These are phyloP conservation scores for Pangasius larnaudii DNA, from an alignment of 2,797 vertebrate species.

Conservation along the genomic window DNA sequence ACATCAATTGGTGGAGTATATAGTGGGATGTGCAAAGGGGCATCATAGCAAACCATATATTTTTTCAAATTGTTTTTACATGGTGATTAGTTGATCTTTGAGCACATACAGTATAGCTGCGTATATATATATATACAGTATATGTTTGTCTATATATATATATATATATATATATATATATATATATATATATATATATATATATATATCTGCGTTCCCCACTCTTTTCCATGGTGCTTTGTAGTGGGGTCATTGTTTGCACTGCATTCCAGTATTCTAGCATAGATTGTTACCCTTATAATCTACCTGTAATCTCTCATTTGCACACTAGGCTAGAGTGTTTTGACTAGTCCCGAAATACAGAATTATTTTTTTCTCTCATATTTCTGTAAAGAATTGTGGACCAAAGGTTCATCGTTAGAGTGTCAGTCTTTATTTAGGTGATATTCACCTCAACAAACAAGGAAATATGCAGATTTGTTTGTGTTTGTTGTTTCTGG, in stretches of 20 bases:
- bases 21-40: constrained; percentile 17
- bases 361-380: constrained; percentile 78
- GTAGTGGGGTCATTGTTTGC: constrained; percentile 73
- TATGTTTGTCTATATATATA: not conserved
- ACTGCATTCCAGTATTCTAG: constrained; percentile 80
- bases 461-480: constrained; percentile 61
- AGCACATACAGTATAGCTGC: constrained; percentile 67
- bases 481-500: constrained; percentile 54
- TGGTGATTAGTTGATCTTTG: constrained; percentile 58
- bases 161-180: constrained; percentile 38
- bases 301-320: constrained; percentile 78
- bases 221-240: constrained; percentile 64
- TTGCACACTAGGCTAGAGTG: constrained; percentile 81
- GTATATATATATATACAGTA: constrained; percentile 43
- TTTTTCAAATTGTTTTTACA: constrained; percentile 45
- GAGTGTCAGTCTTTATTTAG: constrained; percentile 63
- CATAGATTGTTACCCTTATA: constrained; percentile 75
- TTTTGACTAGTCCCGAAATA: constrained; percentile 81
- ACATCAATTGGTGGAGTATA: constrained; percentile 69
- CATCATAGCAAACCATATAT: constrained; percentile 63
- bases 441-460: constrained; percentile 67
- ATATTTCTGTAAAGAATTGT: constrained; percentile 74
- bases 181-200: constrained; percentile 28
- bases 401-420: constrained; percentile 78
- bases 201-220: constrained; percentile 61